phyloP scores from a whole-genome alignment of 2,888 invertebrate species.

The Fragum sueziense region DNA sequence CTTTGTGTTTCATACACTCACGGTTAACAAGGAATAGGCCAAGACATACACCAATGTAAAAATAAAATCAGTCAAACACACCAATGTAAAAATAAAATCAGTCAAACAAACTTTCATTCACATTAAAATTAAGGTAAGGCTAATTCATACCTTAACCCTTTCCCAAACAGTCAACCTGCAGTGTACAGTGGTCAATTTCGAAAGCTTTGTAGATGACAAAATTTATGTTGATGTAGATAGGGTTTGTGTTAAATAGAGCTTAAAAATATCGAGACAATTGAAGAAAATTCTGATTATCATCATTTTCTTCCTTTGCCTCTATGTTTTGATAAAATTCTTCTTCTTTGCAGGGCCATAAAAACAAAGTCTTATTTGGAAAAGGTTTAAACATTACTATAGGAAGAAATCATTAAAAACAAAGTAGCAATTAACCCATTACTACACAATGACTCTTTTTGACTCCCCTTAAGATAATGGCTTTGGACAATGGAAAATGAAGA shows the following conservation, averaged over 20 bases:
- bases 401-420: neutral
- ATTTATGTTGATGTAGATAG: neutral
- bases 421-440: too few relatives aligned
- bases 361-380: neutral
- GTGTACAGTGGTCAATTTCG: neutral
- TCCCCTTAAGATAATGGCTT: too few relatives aligned
- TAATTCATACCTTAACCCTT: neutral
- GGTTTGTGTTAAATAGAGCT: neutral
- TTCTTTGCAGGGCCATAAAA: neutral
- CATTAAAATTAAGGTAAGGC: neutral
- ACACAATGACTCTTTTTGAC: too few relatives aligned
- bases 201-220: neutral
- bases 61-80: neutral
- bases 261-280: neutral
- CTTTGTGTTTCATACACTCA: constrained; percentile 12
- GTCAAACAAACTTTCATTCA: neutral
- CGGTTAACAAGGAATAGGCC: neutral
- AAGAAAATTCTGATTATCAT: neutral
- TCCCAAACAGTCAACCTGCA: neutral
- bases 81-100: neutral
- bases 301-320: neutral
- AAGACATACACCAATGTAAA: neutral
- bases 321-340: neutral
- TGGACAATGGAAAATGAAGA: too few relatives aligned
- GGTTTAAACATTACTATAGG: neutral